Base-by-base conservation (phyloP, 2,113 vertebrate genomes). In the Pedetes capensis region DNA sequence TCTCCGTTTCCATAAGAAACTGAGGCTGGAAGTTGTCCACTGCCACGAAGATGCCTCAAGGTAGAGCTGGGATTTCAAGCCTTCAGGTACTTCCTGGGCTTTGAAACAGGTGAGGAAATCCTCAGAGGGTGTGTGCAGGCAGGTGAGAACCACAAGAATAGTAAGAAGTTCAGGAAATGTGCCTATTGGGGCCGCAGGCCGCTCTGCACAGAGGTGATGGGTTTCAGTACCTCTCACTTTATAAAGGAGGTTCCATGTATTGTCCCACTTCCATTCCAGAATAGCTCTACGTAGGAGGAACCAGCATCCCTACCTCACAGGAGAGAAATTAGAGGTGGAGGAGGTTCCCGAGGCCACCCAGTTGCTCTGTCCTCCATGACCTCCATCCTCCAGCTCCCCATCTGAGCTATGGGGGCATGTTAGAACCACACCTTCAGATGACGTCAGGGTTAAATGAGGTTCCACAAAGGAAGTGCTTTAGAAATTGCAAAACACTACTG, bases 401-500 rank as follows among this genome's bases (percentile, higher is more conserved):
- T 75, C 91, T 4, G 3, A 10, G 32, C 72, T 92, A n/a, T 81
- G 85, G 88, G 78, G 53, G 64, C 27, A 7, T 13, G 34, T 18
- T 49, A 55, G 74, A 80, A 74, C n/a, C 89, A n/a, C 71, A 66
- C 23, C 27, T 51, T 81, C 29, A 0, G 68, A 32, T 64, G 93
- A 71, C 11, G 25, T 64, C 83, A 81, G 89, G 95, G 89, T 93
- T 83, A 93, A 79, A 69, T 27, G 37, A 91, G 96, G 96, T 11
- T 71, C 71, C 32, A 34, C 53, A 87, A 79, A 18, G 74, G 86
- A 94, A 88, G 83, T 0, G 74, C 59, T 91, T 94, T 42, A 79
- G 89, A 83, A 95, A 66, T 87, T 83, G 83, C 27, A 42, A 69
- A 82, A 79, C 53, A 64, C 92, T 59, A 23, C 63, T 3, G 1